Evolutionary conservation across 1,140 invertebrate genomes (phyloP).

Genomic region (Papilio dardanus): DNA sequence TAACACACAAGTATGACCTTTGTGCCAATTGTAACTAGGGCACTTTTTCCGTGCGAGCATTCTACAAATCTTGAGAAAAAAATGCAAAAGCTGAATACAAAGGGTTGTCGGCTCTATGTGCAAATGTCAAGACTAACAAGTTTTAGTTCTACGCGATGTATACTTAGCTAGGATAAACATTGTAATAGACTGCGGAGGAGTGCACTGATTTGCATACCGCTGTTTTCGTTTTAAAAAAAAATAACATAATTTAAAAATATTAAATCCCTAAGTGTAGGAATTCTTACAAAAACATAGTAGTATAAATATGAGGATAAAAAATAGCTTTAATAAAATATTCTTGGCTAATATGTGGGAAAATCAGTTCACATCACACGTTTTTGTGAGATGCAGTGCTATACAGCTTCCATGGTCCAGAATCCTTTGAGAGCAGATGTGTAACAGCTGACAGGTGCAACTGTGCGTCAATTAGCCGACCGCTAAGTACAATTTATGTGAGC

Average conservation of each 20-base stretch:
- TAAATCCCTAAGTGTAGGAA: neutral
- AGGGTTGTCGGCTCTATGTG: conserved; percentile 28
- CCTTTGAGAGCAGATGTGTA: conserved; percentile 16
- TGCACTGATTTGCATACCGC: neutral
- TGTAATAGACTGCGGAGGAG: neutral
- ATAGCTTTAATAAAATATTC: neutral
- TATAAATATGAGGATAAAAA: too few relatives aligned
- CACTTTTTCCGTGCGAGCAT: neutral
- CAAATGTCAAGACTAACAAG: conserved; percentile 29
- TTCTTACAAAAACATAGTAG: neutral
- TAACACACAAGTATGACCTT: conserved; percentile 22
- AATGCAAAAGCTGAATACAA: conserved; percentile 34
- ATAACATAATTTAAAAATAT: neutral
- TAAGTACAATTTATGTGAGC: conserved; percentile 26
- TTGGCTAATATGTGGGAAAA: neutral
- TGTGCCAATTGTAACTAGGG: neutral
- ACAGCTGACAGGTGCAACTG: conserved; percentile 16
- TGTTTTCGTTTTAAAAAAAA: neutral
- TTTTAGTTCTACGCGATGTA: conserved; percentile 5
- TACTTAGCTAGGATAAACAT: neutral
- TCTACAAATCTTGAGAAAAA: conserved; percentile 31
- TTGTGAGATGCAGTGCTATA: neutral
- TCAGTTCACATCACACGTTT: neutral
- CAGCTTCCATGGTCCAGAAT: conserved; percentile 20
- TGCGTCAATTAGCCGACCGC: conserved; percentile 6